phyloP scores from a whole-genome alignment of 1,140 invertebrate species.

The Gryllus bimaculatus region DNA sequence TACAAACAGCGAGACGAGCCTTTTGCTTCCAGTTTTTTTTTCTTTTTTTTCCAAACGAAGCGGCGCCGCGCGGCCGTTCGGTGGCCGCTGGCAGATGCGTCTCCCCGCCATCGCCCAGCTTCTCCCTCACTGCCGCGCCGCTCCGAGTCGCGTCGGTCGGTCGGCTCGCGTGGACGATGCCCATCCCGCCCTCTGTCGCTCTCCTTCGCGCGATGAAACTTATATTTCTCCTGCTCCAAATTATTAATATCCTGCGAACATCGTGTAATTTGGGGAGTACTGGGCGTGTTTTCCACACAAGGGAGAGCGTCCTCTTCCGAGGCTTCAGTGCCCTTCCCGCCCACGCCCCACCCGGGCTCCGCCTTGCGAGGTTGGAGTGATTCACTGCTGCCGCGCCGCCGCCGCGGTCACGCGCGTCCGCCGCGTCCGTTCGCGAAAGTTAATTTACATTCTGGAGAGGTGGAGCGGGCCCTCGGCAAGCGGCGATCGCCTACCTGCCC shows the following conservation, averaged over 20 bases:
- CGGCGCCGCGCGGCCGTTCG: too few relatives aligned
- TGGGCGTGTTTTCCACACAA: not conserved
- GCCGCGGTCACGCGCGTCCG: too few relatives aligned
- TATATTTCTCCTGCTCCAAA: not conserved
- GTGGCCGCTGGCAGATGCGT: too few relatives aligned
- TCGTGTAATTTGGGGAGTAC: not conserved
- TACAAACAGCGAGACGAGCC: not conserved
- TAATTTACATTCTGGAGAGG: not conserved
- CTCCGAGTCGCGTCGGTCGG: too few relatives aligned
- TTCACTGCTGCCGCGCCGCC: not conserved
- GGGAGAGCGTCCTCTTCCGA: not conserved
- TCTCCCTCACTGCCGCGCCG: too few relatives aligned
- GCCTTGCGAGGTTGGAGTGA: not conserved
- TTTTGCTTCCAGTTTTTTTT: not conserved
- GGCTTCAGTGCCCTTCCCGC: too few relatives aligned
- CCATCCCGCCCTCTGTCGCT: not conserved
- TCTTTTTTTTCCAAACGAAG: not conserved
- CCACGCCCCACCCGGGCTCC: too few relatives aligned
- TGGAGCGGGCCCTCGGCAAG: not conserved
- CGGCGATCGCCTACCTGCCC: too few relatives aligned
- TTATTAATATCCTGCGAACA: not conserved
- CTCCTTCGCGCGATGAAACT: not conserved
- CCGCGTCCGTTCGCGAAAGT: not conserved
- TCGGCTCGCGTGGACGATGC: too few relatives aligned
- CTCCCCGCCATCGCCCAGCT: too few relatives aligned